A percentile compares a stretch with the other conserved stretches of the same genome.
Evolutionary conservation across 2,888 invertebrate genomes (phyloP).

Genomic region (Pharmacophagus antenor): DNA sequence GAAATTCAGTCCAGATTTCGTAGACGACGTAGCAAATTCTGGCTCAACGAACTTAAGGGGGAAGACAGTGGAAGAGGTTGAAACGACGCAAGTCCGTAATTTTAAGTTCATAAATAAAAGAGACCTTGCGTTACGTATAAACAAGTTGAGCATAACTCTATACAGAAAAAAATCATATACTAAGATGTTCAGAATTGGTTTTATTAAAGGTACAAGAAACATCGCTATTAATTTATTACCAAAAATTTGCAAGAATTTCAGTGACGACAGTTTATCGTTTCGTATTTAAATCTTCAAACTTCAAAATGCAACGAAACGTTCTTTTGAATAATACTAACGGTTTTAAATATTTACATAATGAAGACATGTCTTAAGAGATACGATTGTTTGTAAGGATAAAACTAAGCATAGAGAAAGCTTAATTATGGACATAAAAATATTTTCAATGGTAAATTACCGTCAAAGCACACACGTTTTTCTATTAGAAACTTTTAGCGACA

Average conservation of each 20-base stretch:
- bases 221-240: too few relatives aligned
- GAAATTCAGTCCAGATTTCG: slow-evolving; percentile 28
- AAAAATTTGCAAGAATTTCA: too few relatives aligned
- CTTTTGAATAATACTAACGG: slow-evolving; percentile 6
- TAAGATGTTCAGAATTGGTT: too few relatives aligned
- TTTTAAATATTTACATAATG: slow-evolving; percentile 13
- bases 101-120: slow-evolving; percentile 19
- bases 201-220: too few relatives aligned
- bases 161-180: not conserved
- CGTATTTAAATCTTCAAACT: not conserved
- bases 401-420: slow-evolving; percentile 22
- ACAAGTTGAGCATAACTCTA: not conserved
- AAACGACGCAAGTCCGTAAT: slow-evolving; percentile 29
- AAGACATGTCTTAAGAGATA: slow-evolving; percentile 11
- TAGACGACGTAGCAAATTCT: slow-evolving; percentile 25
- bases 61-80: slow-evolving; percentile 33
- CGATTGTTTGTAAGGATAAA: slow-evolving; percentile 24
- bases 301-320: not conserved
- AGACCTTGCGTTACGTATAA: slow-evolving; percentile 10
- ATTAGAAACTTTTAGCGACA: slow-evolving; percentile 22
- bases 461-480: slow-evolving; percentile 14
- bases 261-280: too few relatives aligned
- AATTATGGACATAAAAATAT: slow-evolving; percentile 7
- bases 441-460: slow-evolving; percentile 19
- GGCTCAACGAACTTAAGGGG: slow-evolving; percentile 32